Base-by-base conservation (phyloP, 2,113 vertebrate genomes). In the Pseudorectes ferrugineus region DNA sequence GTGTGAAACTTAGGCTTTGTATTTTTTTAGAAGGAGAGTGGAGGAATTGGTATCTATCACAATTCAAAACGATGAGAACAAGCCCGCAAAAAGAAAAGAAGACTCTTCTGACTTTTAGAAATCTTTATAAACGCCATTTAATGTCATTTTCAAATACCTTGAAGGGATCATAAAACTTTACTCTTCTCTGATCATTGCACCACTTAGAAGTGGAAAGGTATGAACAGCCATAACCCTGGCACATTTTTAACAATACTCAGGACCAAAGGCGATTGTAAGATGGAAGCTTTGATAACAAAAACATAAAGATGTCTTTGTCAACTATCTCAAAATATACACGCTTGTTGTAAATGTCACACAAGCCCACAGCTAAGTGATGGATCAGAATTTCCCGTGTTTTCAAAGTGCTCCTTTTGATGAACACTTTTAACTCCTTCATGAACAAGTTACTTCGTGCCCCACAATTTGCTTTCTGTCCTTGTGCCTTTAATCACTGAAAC, bases 141-240 rank as follows among this genome's bases (percentile, higher is more conserved):
- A 78, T 95, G 85, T 94, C 75, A 90, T 95, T 96, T 97, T 95
- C 84, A 95, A 95, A 97, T 96, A 83, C 95, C 96, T 96, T 91
- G 91, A 92, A 97, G 96, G 95, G 88, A 96, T 95, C 78, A 85
- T 96, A 96, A 97, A 96, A 96, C 84, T 95, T 95, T 92, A 84
- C 86, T 95, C 86, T 79, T 94, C 86, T 97, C 92, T 97, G 92
- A 91, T 96, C 86, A 88, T 85, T 91, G 73, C 55, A 91, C 75
- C 82, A 87, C 79, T 93, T 62, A 93, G 81, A 92, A 95, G 63
- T 92, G 82, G 70, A 72, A 67, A 94, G 71, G 81, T 59, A 91
- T 72, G 65, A 95, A 59, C 79, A 92, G 59, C 58, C n/a, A 78
- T 93, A 96, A 96, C 91, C 88, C 76, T 89, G 70, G 48, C 75